Evolutionary conservation across 1,140 invertebrate genomes (phyloP), one percentile per base, ranked within the genome.

Genomic region (Brachionus angularis): DNA sequence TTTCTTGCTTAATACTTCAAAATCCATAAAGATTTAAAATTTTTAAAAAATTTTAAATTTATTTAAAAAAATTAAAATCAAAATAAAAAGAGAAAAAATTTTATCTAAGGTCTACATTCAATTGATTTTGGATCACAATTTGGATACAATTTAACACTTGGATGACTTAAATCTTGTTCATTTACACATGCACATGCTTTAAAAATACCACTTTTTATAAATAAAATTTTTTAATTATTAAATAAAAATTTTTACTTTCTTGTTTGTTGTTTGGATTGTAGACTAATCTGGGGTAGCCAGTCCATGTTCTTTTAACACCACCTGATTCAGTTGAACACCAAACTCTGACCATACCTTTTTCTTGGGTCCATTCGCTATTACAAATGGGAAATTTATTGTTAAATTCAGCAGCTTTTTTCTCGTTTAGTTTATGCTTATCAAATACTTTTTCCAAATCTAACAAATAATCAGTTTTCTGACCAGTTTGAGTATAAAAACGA

Each of bases 181-280:
- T 67, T 46, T 2, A 67, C 62, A 67, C 62, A 67, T 21, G 62
- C 39, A 67, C 62, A 67, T 10, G 42, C 62, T 42, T 58, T 58
- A 25, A 16, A 58, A 36, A n/a, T 31, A 29, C n/a, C n/a, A n/a
- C 14, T 33, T 55, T 34, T 39, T 12, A 58, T 25, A 39, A 58
- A 23, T 14, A 21, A 58, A n/a, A 27, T 36, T 18, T 58, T 55
- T 34, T 36, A 34, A n/a, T 10, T 18, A 7, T 50, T 25, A 25
- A 8, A 3, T n/a, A 36, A 1, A 55, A 18, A 42, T 33, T 34
- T 18, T 55, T 39, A 58, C 53, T 58, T 23, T 67, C 62, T 50
- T 49, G 42, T 34, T 67, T 67, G 12, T 39, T 5, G n/a, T 33
- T 67, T 21, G 62, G 62, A 29, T 67, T 67, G 31, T 67, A 67